Base-by-base conservation (phyloP, 1,140 invertebrate species). In the Cataglyphis hispanica region DNA sequence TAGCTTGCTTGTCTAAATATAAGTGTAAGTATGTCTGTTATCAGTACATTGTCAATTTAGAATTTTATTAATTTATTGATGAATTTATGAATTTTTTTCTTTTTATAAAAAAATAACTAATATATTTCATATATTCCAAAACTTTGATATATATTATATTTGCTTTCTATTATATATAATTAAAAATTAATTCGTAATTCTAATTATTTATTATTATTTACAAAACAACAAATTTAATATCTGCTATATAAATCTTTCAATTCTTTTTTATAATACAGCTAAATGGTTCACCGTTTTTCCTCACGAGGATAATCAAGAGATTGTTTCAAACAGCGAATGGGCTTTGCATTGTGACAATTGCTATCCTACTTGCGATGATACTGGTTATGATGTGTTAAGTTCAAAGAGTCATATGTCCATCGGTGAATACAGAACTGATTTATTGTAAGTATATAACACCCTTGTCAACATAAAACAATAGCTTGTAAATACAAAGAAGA, bases 341-440 rank as follows among this genome's bases (percentile, higher is more conserved):
- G 63, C 80, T 2, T 34, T 93, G 27, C 77, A 70, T 43, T 93
- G 92, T 66, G 1, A 83, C 5, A 80, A 66, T 34, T 94, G 93
- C 19, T 92, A 91, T 80, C 91, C 93, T 1, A 61, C 86, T 1
- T 93, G 92, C 61, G 46, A 87, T 4, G 91, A 92, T 6, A 60
- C 90, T 10, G 80, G 7, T 19, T 93, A 93, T 40, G 89, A 70
- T 19, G 69, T 92, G 13, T 70, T 75, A 10, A 88, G 66, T 13
- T 88, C 87, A 1, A 16, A 22, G 1, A 85, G 50, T 34, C 64
- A 56, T 22, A 53, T 75, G 86, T 25, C 7, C 0, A 13, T 40
- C 13, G 77, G 53, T n/a, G 13, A 16, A 13, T 89, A 88, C 25
- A 13, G 84, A 34, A 89, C 74, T 0, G 53, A 89, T 19, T 81